These are phyloP conservation scores for Clarias pachynema DNA, from an alignment of 2,797 vertebrate species.

Conservation along the genomic window DNA sequence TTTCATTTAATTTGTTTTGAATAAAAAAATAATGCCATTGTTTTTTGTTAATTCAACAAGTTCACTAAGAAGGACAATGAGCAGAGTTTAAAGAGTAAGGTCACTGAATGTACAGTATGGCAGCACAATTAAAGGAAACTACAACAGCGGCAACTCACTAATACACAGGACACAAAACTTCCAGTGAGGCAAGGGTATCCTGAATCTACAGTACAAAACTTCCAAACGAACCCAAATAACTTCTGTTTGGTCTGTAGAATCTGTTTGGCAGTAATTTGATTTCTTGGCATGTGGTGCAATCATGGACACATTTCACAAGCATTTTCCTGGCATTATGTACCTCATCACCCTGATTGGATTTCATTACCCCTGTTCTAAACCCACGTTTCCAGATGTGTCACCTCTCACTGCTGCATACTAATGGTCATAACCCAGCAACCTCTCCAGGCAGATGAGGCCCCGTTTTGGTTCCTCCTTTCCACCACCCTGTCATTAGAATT, in stretches of 20 bases:
- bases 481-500: neutral
- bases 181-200: slow-evolving; percentile 9
- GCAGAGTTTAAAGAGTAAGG: neutral
- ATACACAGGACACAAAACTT: neutral
- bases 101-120: no score
- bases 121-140: neutral
- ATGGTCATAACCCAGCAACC: neutral
- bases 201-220: neutral
- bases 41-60: neutral
- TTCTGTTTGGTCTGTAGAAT: neutral
- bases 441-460: slow-evolving; percentile 1
- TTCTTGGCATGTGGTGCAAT: slow-evolving; percentile 20
- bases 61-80: neutral
- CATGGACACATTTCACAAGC: slow-evolving; percentile 9
- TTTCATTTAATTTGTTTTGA: neutral
- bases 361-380: slow-evolving; percentile 23
- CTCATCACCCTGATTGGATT: slow-evolving; percentile 30
- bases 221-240: slow-evolving; percentile 5
- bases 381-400: neutral
- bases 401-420: neutral
- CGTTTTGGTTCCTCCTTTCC: neutral
- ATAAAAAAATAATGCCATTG: neutral
- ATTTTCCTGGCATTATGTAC: slow-evolving; percentile 16
- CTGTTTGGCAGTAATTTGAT: slow-evolving; percentile 6
- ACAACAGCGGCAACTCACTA: neutral